Base-by-base conservation (phyloP, 64 coral and sea anemone species). In the Acropora tenuis region DNA sequence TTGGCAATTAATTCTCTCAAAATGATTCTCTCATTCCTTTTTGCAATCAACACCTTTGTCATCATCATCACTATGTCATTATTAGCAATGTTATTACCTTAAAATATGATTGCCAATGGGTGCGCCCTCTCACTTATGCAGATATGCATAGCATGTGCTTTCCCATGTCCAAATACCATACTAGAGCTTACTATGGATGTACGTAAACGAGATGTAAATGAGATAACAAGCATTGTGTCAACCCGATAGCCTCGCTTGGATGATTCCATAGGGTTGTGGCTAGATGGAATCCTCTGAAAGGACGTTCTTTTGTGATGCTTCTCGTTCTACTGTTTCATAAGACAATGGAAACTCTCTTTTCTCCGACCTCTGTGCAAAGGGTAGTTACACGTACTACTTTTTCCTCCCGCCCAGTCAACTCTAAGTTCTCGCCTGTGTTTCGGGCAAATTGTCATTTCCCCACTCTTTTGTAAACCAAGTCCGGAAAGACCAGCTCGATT, bases 341-440 rank as follows among this genome's bases (percentile, higher is more conserved):
- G 59, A 63, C 59, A 63, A 63, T 63, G 59, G 59, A 63, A 63
- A 8, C 59, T 63, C 59, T 13, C 15, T 63, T 78, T 90, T 72
- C 59, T 59, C 46, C n/a, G 79, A 44, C 52, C 78, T 76, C 40
- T 57, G 72, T 91, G 89, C 42, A 40, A 59, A 43, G 89, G 89
- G 58, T 91, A 84, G 47, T 69, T 10, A 73, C 89, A 91, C 17
- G 80, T 91, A 18, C 20, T 84, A 55, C 89, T 91, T 61, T 91
- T 84, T 61, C 80, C 48, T 50, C 89, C 89, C 15, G 80, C 30
- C 30, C 30, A 30, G 30, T 30, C 30, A 30, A 30, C 30, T 30
- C 30, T 30, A 30, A 30, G 30, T 30, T 30, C 30, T 30, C 30
- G 30, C 30, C 30, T 30, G 30, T 30, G 30, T 30, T 30, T 30